These are phyloP conservation scores for Daktulosphaira vitifoliae DNA, from an alignment of 1,140 invertebrate genomes.

Conservation along the genomic window DNA sequence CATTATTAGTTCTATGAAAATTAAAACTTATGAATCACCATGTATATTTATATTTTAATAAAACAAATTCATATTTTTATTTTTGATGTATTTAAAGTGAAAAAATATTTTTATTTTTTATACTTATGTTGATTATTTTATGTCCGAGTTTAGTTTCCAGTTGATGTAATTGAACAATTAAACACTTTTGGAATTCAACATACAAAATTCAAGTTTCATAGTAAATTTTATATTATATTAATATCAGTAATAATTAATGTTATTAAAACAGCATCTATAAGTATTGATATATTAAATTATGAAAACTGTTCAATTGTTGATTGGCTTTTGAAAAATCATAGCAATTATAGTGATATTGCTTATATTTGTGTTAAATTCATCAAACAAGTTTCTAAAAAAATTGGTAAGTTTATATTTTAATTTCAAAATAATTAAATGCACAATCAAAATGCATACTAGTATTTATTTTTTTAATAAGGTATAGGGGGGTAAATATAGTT, in stretches of 20 bases:
- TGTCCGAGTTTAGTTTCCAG: conserved; percentile 10
- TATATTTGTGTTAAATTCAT: conserved; percentile 24
- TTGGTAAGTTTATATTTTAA: conserved; percentile 10
- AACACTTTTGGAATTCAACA: conserved; percentile 3
- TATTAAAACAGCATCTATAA: conserved; percentile 2
- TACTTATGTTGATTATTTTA: too few species aligned
- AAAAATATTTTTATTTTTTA: too few species aligned
- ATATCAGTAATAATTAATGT: conserved; percentile 11
- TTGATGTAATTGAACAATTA: conserved; percentile 6
- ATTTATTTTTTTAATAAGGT: too few species aligned
- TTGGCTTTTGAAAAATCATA: neutral
- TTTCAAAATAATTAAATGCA: too few species aligned
- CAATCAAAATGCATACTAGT: too few species aligned
- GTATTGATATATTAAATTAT: conserved; percentile 1
- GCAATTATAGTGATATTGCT: neutral
- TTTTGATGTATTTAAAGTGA: too few species aligned
- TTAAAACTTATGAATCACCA: too few species aligned
- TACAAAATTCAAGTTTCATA: neutral
- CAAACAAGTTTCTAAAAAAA: conserved; percentile 12
- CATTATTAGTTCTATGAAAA: too few species aligned
- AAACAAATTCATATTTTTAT: too few species aligned
- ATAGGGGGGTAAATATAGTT: too few species aligned
- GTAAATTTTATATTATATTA: neutral
- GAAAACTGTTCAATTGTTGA: conserved; percentile 23
- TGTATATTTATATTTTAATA: too few species aligned